phyloP scores from a whole-genome alignment of 2,888 invertebrate genomes.

The Hyalella azteca region DNA sequence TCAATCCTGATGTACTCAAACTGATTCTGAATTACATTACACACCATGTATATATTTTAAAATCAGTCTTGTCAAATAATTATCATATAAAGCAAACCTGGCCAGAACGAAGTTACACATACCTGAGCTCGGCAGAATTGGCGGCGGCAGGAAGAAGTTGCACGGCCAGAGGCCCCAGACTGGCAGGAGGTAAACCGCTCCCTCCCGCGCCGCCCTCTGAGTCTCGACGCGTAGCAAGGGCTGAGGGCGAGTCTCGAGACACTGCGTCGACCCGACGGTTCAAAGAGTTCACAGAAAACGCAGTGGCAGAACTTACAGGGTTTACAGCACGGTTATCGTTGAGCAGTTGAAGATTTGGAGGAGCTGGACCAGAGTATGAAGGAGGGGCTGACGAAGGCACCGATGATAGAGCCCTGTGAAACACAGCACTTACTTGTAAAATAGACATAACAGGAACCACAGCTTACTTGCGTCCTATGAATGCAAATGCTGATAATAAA shows the following conservation, averaged over 20 bases:
- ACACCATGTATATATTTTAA: no score
- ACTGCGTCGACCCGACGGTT: background rate
- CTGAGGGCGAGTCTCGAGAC: background rate
- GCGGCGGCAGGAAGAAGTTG: slow-evolving; percentile 42
- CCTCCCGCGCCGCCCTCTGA: background rate
- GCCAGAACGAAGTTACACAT: no score
- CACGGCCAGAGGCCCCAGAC: slow-evolving; percentile 46
- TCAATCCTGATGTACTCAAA: no score
- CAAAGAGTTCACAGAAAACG: background rate
- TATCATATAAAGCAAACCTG: no score
- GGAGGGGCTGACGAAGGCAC: background rate
- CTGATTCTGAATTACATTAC: no score
- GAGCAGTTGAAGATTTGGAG: background rate
- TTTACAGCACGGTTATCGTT: no score
- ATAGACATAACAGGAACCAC: no score
- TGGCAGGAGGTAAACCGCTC: background rate
- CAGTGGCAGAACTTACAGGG: background rate
- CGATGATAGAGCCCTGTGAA: background rate
- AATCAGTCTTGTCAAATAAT: no score
- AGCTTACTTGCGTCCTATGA: no score
- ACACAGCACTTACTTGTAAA: no score
- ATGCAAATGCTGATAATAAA: no score
- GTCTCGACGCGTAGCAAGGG: no score
- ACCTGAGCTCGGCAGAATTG: background rate
- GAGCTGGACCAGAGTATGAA: slow-evolving; percentile 5